phyloP scores from a whole-genome alignment of 2,113 vertebrate genomes.

The Heliornis fulica region DNA sequence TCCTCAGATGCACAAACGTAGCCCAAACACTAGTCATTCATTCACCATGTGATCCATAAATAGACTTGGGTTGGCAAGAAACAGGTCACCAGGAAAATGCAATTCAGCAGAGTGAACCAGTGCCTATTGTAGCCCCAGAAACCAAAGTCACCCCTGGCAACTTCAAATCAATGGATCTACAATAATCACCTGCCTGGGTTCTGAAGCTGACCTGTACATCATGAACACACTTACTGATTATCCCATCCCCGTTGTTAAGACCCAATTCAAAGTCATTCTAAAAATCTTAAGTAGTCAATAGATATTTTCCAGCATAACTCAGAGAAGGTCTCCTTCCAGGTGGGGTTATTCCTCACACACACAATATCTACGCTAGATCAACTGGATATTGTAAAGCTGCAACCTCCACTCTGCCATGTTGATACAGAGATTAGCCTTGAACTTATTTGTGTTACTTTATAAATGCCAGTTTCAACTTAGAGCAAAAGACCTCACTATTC shows the following conservation, averaged over 20 bases:
- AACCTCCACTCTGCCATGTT: background rate
- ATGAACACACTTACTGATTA: background rate
- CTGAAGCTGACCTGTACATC: background rate
- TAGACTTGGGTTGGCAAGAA: slow-evolving; percentile 4
- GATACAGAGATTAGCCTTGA: background rate
- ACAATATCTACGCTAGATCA: background rate
- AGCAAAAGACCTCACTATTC: background rate
- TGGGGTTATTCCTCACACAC: background rate
- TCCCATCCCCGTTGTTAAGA: background rate
- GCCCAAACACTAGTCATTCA: slow-evolving; percentile 1
- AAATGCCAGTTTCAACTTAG: background rate
- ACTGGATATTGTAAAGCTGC: background rate
- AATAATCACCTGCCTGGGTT: background rate
- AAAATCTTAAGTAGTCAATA: background rate
- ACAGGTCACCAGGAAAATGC: background rate
- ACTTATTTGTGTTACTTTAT: background rate
- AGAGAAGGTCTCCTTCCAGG: background rate
- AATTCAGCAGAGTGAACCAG: background rate
- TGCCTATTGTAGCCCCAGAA: background rate
- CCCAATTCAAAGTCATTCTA: background rate
- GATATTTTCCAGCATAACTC: background rate
- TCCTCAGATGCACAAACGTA: background rate
- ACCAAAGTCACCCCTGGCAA: background rate
- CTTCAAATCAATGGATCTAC: background rate
- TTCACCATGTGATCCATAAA: slow-evolving; percentile 16